A percentile compares a stretch with the other conserved stretches of the same genome.
These are phyloP conservation scores for Drosophila rufa DNA, from an alignment of 1,140 invertebrate genomes.

Conservation along the genomic window DNA sequence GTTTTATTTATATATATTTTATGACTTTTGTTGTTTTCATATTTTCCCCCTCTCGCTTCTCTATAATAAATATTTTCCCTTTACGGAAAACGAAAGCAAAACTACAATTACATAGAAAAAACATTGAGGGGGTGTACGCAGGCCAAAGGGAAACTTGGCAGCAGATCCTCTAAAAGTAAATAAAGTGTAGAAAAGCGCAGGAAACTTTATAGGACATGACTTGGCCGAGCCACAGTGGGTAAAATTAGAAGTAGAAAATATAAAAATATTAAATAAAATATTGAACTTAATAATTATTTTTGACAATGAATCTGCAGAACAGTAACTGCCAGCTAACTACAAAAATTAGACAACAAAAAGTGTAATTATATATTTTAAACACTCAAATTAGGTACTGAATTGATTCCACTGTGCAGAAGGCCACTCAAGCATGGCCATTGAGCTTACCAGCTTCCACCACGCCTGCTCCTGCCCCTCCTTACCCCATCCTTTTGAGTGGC, in stretches of 20 bases:
- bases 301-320: neutral
- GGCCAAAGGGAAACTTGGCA: slow-evolving; percentile 6
- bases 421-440: slow-evolving; percentile 19
- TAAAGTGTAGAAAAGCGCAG: slow-evolving; percentile 47
- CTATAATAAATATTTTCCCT: slow-evolving; percentile 42
- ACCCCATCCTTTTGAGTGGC: slow-evolving; percentile 57
- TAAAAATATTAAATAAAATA: neutral
- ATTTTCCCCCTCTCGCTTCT: slow-evolving; percentile 17
- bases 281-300: no score
- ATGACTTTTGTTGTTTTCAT: slow-evolving; percentile 47
- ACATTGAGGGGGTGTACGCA: slow-evolving; percentile 2
- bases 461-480: slow-evolving; percentile 6
- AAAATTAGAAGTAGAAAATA: neutral
- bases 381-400: no score
- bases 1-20: slow-evolving; percentile 61
- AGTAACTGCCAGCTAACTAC: no score
- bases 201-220: slow-evolving; percentile 73
- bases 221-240: slow-evolving; percentile 22
- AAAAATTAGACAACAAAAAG: neutral
- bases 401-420: neutral
- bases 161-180: slow-evolving; percentile 52
- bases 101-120: slow-evolving; percentile 47
- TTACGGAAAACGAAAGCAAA: slow-evolving; percentile 44
- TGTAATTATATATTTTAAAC: neutral
- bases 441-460: slow-evolving; percentile 15